Base-by-base conservation (phyloP, 2,888 invertebrate species). In the Drosophila anomelani region DNA sequence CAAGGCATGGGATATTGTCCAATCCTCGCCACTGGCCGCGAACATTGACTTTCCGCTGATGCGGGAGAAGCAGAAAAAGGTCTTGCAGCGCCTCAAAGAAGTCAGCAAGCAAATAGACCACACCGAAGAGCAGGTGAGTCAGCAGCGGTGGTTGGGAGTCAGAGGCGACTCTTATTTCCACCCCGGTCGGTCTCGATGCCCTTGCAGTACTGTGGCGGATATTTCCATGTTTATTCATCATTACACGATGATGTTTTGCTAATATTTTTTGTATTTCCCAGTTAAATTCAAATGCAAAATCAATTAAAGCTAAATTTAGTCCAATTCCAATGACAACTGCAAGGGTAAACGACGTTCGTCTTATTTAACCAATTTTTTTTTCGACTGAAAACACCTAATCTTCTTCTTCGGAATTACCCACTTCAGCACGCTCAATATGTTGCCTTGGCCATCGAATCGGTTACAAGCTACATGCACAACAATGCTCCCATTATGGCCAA, bases 1-100 rank as follows among this genome's bases (percentile, higher is more conserved):
- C 2, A 94, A 94, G 80, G 93, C 95, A 29, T 95, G 95, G 95
- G 94, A 95, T 78, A 88, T 95, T 15, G 92, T 95, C 34, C 94
- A 95, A 58, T 94, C 94, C 26, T 93, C 94, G 58, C 93, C 94
- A 77, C 83, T 92, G 2, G 92, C 93, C 26, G 92, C 93, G 9
- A 94, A 94, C 1, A 93, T 94, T 8, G 94, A 94, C 17, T 91
- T 95, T 58, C 95, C 96, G 4, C 91, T 95, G 56, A 91, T 95
- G 59, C 93, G 94, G 57, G 93, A 94, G 79, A 94, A 94, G 79
- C 95, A 96, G 82, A 93, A 93, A 66, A 93, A 94, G 88, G 93
- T 95, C n/a, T 91, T 95, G 81, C 92, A 93, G 59, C 93, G 94
- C 6, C 91, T 94, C 74, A 92, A 85, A 73, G 92, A 88, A 85